These are phyloP conservation scores for Tapirus terrestris DNA, from an alignment of 2,113 vertebrate genomes.

Conservation along the genomic window DNA sequence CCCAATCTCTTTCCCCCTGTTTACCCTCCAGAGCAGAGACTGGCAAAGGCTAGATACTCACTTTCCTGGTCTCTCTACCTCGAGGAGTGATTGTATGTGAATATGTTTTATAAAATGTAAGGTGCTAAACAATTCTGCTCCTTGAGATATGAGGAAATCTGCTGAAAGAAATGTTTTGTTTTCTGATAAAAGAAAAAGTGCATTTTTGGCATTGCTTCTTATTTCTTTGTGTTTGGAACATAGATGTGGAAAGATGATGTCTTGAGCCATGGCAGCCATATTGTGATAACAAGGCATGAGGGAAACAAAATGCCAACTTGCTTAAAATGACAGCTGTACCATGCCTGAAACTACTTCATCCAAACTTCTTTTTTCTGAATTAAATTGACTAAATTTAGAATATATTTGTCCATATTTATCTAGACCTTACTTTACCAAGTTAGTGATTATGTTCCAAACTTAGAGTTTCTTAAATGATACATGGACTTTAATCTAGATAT, in stretches of 20 bases:
- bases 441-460: not conserved
- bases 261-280: not conserved
- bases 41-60: not conserved
- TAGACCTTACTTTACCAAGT: not conserved
- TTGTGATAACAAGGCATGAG: not conserved
- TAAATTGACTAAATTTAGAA: not conserved
- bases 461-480: not conserved
- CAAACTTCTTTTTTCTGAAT: not conserved
- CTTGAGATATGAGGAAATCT: not conserved
- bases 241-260: not conserved
- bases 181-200: not conserved
- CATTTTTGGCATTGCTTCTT: not conserved
- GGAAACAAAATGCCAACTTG: not conserved
- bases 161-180: not conserved
- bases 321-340: not conserved
- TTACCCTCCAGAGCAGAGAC: not conserved
- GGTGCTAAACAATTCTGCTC: not conserved
- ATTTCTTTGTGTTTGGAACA: not conserved
- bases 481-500: not conserved
- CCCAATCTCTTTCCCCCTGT: not conserved
- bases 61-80: not conserved
- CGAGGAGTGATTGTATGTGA: not conserved
- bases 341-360: not conserved
- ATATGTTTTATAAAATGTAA: too few relatives aligned
- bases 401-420: not conserved